Percentiles rank a stretch among this genome's conserved stretches.
Evolutionary conservation across 2,888 invertebrate genomes (phyloP).

Genomic region (Bombylius major): DNA sequence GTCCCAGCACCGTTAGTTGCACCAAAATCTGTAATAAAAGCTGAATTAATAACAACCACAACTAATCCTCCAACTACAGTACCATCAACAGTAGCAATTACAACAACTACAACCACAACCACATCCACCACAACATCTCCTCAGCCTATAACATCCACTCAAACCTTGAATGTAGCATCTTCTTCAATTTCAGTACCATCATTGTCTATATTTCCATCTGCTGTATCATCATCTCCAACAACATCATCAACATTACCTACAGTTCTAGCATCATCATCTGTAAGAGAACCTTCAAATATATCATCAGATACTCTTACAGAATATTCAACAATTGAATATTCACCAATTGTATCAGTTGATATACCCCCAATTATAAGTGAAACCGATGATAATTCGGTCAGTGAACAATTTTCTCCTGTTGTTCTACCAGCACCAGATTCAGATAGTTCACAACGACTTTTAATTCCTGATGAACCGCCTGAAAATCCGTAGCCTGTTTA

Average conservation of each 20-base stretch:
- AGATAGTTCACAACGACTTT: constrained; percentile 29
- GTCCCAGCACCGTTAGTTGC: constrained; percentile 26
- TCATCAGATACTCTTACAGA: not conserved
- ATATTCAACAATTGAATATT: constrained; percentile 7
- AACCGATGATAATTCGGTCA: constrained; percentile 32
- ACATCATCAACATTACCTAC: constrained; percentile 1
- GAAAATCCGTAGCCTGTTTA: constrained; percentile 27
- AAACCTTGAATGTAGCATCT: not conserved
- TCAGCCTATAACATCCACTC: constrained; percentile 14
- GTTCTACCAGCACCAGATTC: constrained; percentile 21
- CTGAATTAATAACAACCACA: constrained; percentile 18
- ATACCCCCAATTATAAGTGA: constrained; percentile 5
- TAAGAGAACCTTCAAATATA: no score
- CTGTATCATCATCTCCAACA: not conserved
- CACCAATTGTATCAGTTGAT: not conserved
- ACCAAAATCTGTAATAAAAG: constrained; percentile 20
- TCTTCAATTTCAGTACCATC: not conserved
- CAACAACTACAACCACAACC: constrained; percentile 11
- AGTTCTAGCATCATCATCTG: not conserved
- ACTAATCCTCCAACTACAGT: not conserved
- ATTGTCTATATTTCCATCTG: not conserved
- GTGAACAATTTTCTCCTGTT: constrained; percentile 29
- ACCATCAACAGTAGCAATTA: not conserved
- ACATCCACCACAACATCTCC: constrained; percentile 12
- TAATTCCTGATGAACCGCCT: constrained; percentile 35